Conservation (phyloP, 2,113 vertebrate species). For the Sceloporus tristichus region DNA sequence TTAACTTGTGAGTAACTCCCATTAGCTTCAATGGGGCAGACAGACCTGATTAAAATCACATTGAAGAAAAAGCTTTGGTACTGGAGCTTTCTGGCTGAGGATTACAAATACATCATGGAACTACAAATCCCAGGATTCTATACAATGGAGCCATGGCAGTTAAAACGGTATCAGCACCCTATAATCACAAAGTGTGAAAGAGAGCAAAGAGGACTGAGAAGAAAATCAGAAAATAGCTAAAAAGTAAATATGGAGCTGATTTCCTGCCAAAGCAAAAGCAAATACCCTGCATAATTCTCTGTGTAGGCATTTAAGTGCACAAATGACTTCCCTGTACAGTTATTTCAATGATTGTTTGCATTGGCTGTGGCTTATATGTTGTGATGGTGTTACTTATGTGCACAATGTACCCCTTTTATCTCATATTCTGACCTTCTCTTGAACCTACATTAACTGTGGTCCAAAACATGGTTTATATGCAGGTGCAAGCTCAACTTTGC, state of each 20-base stretch:
- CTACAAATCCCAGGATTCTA: no score
- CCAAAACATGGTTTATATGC: constrained; percentile 32
- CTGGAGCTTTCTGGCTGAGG: no score
- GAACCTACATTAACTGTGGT: constrained; percentile 42
- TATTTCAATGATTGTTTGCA: constrained; percentile 38
- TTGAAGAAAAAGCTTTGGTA: no score
- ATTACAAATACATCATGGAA: no score
- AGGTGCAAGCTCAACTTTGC: constrained; percentile 27
- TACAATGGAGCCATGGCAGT: no score
- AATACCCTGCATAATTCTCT: constrained; percentile 29
- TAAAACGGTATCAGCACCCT: no score
- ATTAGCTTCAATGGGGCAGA: no score
- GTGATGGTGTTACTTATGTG: constrained; percentile 21
- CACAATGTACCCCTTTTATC: constrained; percentile 36
- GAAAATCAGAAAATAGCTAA: neutral
- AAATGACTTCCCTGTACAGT: neutral
- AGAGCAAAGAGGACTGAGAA: neutral
- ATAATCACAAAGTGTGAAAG: neutral
- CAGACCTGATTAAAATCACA: no score
- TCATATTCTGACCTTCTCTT: constrained; percentile 35
- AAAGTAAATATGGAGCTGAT: neutral
- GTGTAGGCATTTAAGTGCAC: neutral
- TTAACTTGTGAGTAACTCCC: no score
- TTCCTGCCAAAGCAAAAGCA: constrained; percentile 29
- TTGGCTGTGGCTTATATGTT: neutral